Conservation (phyloP, 2,888 invertebrate species). For the Julus scanicus region DNA sequence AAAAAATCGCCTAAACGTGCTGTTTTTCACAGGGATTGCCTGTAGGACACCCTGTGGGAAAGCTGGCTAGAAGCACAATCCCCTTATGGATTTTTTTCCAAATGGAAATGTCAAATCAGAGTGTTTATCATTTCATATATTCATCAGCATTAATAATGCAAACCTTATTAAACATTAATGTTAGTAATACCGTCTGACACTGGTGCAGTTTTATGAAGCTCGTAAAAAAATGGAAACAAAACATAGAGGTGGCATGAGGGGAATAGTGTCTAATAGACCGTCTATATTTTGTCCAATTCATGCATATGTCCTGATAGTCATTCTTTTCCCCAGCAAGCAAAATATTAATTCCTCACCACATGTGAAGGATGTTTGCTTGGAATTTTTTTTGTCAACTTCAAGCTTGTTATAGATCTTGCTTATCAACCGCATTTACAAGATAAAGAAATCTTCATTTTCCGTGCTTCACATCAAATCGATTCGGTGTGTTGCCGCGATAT, state of each 20-base stretch:
- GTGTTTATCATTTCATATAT: conserved; percentile 40
- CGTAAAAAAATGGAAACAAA: conserved; percentile 36
- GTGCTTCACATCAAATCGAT: background rate
- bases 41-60: conserved; percentile 34
- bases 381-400: background rate
- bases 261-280: background rate
- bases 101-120: conserved; percentile 47
- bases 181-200: background rate
- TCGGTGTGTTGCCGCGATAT: background rate
- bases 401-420: background rate
- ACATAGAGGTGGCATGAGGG: background rate
- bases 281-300: background rate
- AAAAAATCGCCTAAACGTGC: background rate
- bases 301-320: background rate
- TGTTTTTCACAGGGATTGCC: background rate
- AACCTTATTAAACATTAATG: conserved; percentile 42
- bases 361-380: background rate
- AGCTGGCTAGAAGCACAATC: background rate
- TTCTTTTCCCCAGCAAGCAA: background rate
- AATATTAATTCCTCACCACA: background rate
- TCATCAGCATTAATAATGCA: conserved; percentile 20
- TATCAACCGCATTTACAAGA: background rate
- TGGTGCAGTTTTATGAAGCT: conserved; percentile 6
- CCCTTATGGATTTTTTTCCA: conserved; percentile 11
- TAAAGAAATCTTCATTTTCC: background rate